A percentile compares a stretch with the other conserved stretches of the same genome.
These are phyloP conservation scores for Tipula confusa DNA, from an alignment of 2,888 invertebrate genomes.

Conservation along the genomic window DNA sequence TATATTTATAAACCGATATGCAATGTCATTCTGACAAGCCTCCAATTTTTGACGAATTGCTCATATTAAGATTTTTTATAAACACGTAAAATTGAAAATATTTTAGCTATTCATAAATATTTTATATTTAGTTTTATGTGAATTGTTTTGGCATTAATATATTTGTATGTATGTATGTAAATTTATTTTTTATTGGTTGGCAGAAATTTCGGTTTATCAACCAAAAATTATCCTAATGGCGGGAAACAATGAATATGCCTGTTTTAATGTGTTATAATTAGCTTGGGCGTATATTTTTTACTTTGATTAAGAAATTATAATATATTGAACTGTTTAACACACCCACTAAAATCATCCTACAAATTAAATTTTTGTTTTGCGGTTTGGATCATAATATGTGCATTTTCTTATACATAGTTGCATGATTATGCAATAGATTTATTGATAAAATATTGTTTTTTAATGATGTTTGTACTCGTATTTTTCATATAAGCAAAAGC, in stretches of 20 bases:
- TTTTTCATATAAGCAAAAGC: no score
- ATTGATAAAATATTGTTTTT: no score
- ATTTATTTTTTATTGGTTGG: not conserved
- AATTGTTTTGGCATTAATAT: not conserved
- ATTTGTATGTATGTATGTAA: not conserved
- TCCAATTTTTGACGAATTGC: not conserved
- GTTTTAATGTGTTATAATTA: no score
- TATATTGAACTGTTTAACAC: not conserved
- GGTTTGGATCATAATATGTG: no score
- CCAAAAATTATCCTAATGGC: not conserved
- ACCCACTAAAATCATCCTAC: not conserved
- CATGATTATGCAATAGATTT: no score
- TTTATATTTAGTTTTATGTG: not conserved
- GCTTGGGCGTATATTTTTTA: not conserved
- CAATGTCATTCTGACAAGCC: conserved; percentile 12
- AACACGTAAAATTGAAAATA: not conserved
- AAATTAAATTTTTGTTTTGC: no score
- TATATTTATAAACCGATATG: not conserved
- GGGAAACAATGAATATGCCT: not conserved
- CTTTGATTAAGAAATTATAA: not conserved
- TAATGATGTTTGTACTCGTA: no score
- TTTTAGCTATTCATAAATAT: not conserved
- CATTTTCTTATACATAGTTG: no score
- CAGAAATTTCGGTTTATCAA: not conserved
- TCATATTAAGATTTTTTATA: not conserved